Conservation (phyloP, 1,140 invertebrate species). For the Eriosoma lanigerum region DNA sequence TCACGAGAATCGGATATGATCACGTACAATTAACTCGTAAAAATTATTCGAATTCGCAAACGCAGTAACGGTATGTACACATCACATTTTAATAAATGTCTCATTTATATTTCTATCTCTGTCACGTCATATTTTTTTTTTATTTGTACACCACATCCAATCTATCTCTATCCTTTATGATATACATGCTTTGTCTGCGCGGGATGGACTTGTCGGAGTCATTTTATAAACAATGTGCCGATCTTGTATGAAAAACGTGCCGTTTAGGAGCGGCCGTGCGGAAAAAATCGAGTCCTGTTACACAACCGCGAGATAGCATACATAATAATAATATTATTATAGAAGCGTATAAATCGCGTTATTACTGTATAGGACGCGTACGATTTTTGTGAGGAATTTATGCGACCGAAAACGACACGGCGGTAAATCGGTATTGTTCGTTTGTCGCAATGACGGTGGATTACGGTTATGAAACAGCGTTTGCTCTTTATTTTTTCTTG, state of each 20-base stretch:
- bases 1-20: no score
- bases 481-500: slow-evolving; percentile 6
- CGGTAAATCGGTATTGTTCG: slow-evolving; percentile 39
- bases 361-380: background rate
- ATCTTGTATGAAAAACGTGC: slow-evolving; percentile 42
- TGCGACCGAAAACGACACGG: slow-evolving; percentile 41
- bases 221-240: slow-evolving; percentile 24
- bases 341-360: no score
- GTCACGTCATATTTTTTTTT: no score
- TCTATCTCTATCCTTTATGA: no score
- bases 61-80: no score
- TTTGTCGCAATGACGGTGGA: background rate
- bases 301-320: slow-evolving; percentile 23
- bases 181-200: no score
- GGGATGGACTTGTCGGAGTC: background rate
- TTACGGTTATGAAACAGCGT: slow-evolving; percentile 22
- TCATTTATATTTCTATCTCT: no score
- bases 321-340: background rate
- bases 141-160: no score
- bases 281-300: slow-evolving; percentile 48
- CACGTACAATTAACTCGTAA: no score
- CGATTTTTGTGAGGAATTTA: slow-evolving; percentile 33
- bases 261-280: slow-evolving; percentile 44
- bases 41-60: no score
- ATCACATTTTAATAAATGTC: no score